phyloP scores from a whole-genome alignment of 2,113 vertebrate genomes.

The Pituophis catenifer region DNA sequence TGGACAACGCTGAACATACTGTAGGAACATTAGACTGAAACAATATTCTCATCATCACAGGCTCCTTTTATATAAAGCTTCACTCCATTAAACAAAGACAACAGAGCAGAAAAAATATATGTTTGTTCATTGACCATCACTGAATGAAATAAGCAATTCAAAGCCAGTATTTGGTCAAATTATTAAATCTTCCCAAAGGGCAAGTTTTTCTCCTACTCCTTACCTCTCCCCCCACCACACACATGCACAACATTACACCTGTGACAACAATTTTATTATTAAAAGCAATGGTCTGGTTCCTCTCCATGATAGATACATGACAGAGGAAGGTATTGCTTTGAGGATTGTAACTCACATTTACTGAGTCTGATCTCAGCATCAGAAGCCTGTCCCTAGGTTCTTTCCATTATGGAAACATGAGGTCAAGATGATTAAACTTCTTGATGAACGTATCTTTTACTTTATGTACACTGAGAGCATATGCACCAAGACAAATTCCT shows the following conservation, averaged over 20 bases:
- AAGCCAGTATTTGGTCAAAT: constrained; percentile 27
- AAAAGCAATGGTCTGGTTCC: constrained; percentile 7
- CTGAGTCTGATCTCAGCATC: neutral
- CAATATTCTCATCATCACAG: constrained; percentile 52
- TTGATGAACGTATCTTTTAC: no score
- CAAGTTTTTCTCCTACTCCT: neutral
- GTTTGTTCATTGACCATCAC: constrained; percentile 35
- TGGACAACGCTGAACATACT: constrained; percentile 46
- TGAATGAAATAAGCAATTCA: constrained; percentile 51
- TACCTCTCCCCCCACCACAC: neutral
- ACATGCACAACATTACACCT: neutral
- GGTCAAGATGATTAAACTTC: neutral
- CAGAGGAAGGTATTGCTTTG: neutral
- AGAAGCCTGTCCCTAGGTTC: neutral
- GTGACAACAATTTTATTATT: constrained; percentile 9
- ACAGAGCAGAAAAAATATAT: constrained; percentile 31
- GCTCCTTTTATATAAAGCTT: constrained; percentile 54
- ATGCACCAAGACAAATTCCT: no score
- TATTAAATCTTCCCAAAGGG: constrained; percentile 27
- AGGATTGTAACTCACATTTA: neutral
- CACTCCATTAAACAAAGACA: constrained; percentile 51
- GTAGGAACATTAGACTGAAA: constrained; percentile 33
- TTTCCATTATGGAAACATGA: neutral
- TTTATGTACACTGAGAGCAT: no score
- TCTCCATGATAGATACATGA: neutral